A percentile compares a stretch with the other conserved stretches of the same genome.
phyloP scores from a whole-genome alignment of 1,140 invertebrate genomes.

The Trigoniulus corallinus region DNA sequence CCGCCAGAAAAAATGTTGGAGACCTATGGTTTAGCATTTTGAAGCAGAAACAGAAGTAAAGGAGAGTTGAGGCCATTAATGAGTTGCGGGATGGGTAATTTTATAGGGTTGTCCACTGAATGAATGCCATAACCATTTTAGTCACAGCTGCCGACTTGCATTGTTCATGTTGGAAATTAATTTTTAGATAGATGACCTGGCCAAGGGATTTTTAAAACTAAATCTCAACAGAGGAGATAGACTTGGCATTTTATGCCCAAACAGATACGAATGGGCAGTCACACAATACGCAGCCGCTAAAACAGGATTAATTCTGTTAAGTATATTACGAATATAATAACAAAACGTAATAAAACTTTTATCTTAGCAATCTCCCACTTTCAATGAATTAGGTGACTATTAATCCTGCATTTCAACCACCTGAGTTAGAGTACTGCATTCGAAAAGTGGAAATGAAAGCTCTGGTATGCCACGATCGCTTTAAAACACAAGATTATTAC shows the following conservation, averaged over 20 bases:
- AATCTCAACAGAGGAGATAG: constrained; percentile 45
- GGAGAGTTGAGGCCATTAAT: too few relatives aligned
- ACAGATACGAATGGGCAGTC: constrained; percentile 64
- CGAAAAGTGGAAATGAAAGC: constrained; percentile 58
- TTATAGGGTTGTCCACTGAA: too few relatives aligned
- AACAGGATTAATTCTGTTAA: constrained; percentile 55
- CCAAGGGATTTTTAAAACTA: background rate
- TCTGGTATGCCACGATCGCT: constrained; percentile 44
- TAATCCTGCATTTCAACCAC: constrained; percentile 62
- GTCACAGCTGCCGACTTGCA: too few relatives aligned
- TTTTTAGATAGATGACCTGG: background rate
- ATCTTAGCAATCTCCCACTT: too few relatives aligned
- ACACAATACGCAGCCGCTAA: constrained; percentile 57
- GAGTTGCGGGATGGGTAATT: too few relatives aligned
- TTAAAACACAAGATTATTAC: constrained; percentile 54
- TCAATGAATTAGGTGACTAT: constrained; percentile 45
- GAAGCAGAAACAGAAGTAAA: too few relatives aligned
- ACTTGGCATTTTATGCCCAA: constrained; percentile 77
- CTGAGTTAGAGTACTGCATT: constrained; percentile 62
- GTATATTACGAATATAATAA: background rate
- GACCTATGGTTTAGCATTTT: too few relatives aligned
- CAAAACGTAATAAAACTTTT: too few relatives aligned
- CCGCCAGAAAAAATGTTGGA: too few relatives aligned
- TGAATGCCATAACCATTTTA: too few relatives aligned
- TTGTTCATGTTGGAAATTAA: too few relatives aligned